Evolutionary conservation across 92 coral and sea anemone genomes (phyloP).

Genomic region (Blastomussa wellsi): DNA sequence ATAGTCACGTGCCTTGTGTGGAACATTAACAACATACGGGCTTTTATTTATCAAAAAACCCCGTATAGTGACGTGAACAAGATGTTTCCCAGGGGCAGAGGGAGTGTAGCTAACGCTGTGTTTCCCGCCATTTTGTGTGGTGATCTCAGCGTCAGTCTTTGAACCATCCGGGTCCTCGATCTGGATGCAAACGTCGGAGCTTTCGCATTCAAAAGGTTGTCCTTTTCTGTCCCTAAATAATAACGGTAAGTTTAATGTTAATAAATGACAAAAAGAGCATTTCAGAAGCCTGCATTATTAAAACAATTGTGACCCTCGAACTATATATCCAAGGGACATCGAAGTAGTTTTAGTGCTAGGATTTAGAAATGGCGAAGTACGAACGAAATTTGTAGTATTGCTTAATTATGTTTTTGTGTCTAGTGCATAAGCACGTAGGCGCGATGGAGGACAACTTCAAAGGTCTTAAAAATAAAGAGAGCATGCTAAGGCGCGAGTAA

Average conservation of each 20-base stretch:
- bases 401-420: no score
- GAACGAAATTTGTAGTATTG: no score
- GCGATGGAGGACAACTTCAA: no score
- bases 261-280: background rate
- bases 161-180: slow-evolving; percentile 45
- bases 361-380: no score
- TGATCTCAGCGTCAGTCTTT: slow-evolving; percentile 17
- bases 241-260: background rate
- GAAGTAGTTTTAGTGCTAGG: no score
- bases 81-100: slow-evolving; percentile 43
- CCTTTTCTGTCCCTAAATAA: slow-evolving; percentile 62
- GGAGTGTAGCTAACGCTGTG: slow-evolving; percentile 53
- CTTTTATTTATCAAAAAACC: slow-evolving; percentile 56
- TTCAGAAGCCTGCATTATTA: background rate
- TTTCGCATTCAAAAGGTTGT: slow-evolving; percentile 46
- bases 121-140: slow-evolving; percentile 48
- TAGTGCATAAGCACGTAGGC: no score
- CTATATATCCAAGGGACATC: no score
- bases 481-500: no score
- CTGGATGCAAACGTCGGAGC: slow-evolving; percentile 33
- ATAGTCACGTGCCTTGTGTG: slow-evolving; percentile 47
- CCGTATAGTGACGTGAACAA: slow-evolving; percentile 56
- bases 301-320: no score
- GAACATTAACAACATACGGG: slow-evolving; percentile 48
- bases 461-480: no score